These are phyloP conservation scores for Gymnoscopelus braueri DNA, from an alignment of 2,797 vertebrate genomes.

Conservation along the genomic window DNA sequence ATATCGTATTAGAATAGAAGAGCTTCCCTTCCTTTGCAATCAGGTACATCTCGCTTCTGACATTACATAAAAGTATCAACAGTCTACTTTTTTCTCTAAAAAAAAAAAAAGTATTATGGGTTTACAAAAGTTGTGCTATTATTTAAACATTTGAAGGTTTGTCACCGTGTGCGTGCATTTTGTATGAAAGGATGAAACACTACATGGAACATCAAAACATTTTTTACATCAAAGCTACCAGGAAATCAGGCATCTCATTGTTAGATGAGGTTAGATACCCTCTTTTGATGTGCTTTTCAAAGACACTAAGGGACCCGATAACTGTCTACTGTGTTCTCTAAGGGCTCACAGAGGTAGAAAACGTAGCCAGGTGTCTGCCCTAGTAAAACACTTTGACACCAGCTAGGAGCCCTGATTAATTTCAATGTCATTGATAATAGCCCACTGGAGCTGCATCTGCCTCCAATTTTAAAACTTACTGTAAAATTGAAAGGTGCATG, in stretches of 20 bases:
- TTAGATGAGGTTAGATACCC: constrained; percentile 68
- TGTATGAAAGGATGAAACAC: constrained; percentile 57
- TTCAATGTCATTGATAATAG: constrained; percentile 36
- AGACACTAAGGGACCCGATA: constrained; percentile 62
- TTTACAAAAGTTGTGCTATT: constrained; percentile 37
- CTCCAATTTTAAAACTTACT: constrained; percentile 29
- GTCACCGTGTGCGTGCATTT: constrained; percentile 51
- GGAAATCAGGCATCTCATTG: constrained; percentile 67
- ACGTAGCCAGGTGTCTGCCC: constrained; percentile 57
- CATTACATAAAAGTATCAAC: background rate
- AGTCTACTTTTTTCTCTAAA: constrained; percentile 7
- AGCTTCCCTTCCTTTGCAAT: too few relatives aligned
- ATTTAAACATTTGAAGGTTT: constrained; percentile 40
- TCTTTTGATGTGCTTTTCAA: constrained; percentile 82
- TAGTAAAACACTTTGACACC: constrained; percentile 47
- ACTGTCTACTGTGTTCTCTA: constrained; percentile 53
- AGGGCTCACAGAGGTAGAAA: constrained; percentile 55
- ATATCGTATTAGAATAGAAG: too few relatives aligned
- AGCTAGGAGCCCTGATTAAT: constrained; percentile 40
- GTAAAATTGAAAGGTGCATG: constrained; percentile 13
- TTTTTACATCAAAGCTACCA: constrained; percentile 74
- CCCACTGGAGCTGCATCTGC: constrained; percentile 8
- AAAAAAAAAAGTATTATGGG: constrained; percentile 19
- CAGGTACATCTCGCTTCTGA: background rate
- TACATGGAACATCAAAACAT: constrained; percentile 56